These are phyloP conservation scores for Myripristis jacobus DNA, from an alignment of 2,797 vertebrate species.

Conservation along the genomic window DNA sequence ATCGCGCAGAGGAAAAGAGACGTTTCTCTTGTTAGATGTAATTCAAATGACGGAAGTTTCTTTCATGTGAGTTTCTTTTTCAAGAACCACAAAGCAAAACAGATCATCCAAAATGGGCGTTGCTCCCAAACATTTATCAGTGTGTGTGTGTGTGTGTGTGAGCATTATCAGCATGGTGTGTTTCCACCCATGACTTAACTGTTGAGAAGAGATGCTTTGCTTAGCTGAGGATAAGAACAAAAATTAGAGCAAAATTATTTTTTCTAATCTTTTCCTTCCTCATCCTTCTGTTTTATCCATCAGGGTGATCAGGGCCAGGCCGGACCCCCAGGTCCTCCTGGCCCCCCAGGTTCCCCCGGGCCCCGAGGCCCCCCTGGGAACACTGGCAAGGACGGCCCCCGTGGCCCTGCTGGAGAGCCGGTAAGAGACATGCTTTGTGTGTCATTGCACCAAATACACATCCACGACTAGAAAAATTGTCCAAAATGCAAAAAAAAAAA, in stretches of 20 bases:
- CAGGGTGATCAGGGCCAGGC: constrained; percentile 94
- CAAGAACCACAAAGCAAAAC: constrained; percentile 5
- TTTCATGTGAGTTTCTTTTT: constrained; percentile 10
- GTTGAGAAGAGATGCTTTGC: neutral
- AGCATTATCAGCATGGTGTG: constrained; percentile 22
- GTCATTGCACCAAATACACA: too few species aligned
- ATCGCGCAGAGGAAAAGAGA: neutral
- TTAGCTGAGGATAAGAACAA: neutral
- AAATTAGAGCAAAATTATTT: neutral
- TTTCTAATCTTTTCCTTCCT: neutral
- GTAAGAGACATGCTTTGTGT: constrained; percentile 80
- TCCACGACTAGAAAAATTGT: too few species aligned
- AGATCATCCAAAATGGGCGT: neutral
- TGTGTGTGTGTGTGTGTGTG: constrained; percentile 1
- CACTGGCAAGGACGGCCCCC: constrained; percentile 93
- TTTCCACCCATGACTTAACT: constrained; percentile 23
- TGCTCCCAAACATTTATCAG: constrained; percentile 17
- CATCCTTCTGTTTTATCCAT: constrained; percentile 20
- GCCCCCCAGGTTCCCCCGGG: constrained; percentile 91
- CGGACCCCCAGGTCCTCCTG: constrained; percentile 90
- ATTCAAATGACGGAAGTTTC: constrained; percentile 24
- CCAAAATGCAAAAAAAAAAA: too few species aligned
- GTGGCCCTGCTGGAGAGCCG: constrained; percentile 87
- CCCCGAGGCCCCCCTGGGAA: constrained; percentile 93
- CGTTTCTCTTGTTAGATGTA: constrained; percentile 16